phyloP scores from a whole-genome alignment of 1,140 invertebrate species.

The Agrypnia vestita region DNA sequence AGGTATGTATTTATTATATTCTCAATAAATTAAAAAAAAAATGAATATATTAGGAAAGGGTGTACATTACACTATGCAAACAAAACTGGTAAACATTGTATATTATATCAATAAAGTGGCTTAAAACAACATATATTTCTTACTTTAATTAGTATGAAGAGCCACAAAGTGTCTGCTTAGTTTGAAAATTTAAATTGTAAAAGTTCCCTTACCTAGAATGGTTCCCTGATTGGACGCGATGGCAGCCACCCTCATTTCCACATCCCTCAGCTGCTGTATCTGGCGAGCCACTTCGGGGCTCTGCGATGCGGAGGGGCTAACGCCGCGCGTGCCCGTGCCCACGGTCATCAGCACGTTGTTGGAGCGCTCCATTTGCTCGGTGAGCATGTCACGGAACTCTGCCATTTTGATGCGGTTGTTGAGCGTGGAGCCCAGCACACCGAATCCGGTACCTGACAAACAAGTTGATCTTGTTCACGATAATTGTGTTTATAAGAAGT shows the following conservation, averaged over 20 bases:
- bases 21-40: no score
- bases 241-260: constrained; percentile 55
- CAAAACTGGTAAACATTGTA: no score
- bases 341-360: constrained; percentile 67
- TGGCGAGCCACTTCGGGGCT: constrained; percentile 1
- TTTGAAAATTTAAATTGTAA: no score
- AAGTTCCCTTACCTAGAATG: constrained; percentile 45
- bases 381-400: constrained; percentile 77
- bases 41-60: no score
- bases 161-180: no score
- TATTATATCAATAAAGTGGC: no score
- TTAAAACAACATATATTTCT: no score
- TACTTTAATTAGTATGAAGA: no score
- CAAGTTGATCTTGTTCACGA: neutral
- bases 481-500: no score
- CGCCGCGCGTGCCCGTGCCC: constrained; percentile 64
- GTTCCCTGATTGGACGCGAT: constrained; percentile 55
- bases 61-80: no score
- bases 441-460: constrained; percentile 76
- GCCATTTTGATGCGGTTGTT: constrained; percentile 80
- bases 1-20: no score
- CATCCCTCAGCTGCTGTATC: constrained; percentile 44
- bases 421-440: constrained; percentile 78
- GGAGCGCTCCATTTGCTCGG: constrained; percentile 69
- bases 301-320: neutral